phyloP scores from a whole-genome alignment of 2,888 invertebrate genomes.

The Drosophila prostipennis region DNA sequence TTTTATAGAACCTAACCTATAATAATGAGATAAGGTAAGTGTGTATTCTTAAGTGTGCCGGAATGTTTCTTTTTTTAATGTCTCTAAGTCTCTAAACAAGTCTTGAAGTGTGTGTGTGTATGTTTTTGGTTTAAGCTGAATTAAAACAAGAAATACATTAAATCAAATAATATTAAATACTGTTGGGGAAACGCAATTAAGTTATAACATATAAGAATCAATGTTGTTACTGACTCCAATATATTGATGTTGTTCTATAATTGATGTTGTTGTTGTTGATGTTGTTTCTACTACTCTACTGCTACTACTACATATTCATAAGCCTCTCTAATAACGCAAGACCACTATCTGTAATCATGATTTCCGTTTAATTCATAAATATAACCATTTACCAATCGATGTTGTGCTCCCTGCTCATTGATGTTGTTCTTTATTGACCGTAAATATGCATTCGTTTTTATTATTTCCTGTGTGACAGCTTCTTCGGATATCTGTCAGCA shows the following conservation, averaged over 20 bases:
- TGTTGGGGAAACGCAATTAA: constrained; percentile 3
- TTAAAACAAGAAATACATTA: background rate
- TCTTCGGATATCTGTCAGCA: background rate
- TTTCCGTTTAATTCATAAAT: constrained; percentile 35
- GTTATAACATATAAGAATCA: constrained; percentile 59
- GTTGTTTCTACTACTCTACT: constrained; percentile 68
- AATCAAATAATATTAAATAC: constrained; percentile 1
- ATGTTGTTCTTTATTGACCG: constrained; percentile 50
- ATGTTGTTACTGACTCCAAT: constrained; percentile 79
- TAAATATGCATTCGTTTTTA: constrained; percentile 11
- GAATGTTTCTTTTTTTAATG: constrained; percentile 40
- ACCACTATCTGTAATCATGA: constrained; percentile 58
- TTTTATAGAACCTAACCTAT: background rate
- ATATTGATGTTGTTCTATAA: constrained; percentile 78
- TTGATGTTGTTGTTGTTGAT: constrained; percentile 76
- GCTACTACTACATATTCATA: constrained; percentile 46
- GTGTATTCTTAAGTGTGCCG: constrained; percentile 25
- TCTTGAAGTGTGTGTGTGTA: background rate
- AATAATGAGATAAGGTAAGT: constrained; percentile 41
- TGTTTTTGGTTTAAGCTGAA: background rate
- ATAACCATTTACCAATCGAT: constrained; percentile 45
- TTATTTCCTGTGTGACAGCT: constrained; percentile 15
- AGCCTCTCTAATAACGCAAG: constrained; percentile 45
- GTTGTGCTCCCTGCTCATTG: constrained; percentile 50
- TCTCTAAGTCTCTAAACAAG: constrained; percentile 25